These are phyloP conservation scores for Indri indri DNA, from an alignment of 2,113 vertebrate genomes.

Conservation along the genomic window DNA sequence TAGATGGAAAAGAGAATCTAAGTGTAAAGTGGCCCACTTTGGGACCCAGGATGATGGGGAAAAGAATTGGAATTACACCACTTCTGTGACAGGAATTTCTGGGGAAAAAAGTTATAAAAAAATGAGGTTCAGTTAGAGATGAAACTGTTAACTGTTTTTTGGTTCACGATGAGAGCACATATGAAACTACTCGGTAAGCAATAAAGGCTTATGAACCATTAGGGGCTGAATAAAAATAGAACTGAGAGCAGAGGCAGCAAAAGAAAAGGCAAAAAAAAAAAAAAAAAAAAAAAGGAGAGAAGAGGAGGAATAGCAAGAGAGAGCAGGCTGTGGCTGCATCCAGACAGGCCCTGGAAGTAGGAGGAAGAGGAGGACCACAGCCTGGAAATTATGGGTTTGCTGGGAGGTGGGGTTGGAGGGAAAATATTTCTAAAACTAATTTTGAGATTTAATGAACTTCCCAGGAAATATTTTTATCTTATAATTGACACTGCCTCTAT, in stretches of 20 bases:
- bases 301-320: neutral
- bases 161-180: neutral
- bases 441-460: neutral
- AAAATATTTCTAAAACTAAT: neutral
- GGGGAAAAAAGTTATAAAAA: neutral
- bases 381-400: neutral
- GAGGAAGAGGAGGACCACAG: neutral
- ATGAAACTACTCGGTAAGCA: neutral
- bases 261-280: neutral
- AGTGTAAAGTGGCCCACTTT: neutral
- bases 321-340: neutral
- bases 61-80: neutral
- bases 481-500: neutral
- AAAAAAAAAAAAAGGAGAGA: neutral
- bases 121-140: neutral
- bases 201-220: neutral
- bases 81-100: neutral
- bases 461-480: neutral
- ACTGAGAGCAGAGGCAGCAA: neutral
- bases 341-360: neutral
- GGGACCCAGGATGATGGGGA: neutral
- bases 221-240: neutral
- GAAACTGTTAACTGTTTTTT: neutral
- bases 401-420: fast-evolving
- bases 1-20: neutral